Evolutionary conservation across 2,888 invertebrate genomes (phyloP).

Genomic region (Synergus laeviventris): DNA sequence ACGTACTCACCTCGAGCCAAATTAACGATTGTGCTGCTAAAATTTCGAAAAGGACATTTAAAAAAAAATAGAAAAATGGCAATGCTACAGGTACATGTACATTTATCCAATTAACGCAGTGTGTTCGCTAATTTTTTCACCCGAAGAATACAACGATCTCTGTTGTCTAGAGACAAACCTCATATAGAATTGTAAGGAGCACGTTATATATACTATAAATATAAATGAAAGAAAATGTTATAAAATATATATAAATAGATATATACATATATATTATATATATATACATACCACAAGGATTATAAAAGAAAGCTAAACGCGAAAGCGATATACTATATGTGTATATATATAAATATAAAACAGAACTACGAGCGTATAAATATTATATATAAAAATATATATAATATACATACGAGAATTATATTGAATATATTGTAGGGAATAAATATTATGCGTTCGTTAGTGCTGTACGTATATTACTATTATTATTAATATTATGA

Average conservation of each 20-base stretch:
- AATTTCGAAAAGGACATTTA: slow-evolving; percentile 36
- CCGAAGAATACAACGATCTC: slow-evolving; percentile 65
- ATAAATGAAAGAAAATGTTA: slow-evolving; percentile 43
- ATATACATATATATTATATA: slow-evolving; percentile 47
- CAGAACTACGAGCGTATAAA: slow-evolving; percentile 40
- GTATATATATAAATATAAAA: slow-evolving; percentile 47
- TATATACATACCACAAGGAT: slow-evolving; percentile 49
- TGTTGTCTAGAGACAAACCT: slow-evolving; percentile 65
- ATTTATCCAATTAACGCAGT: slow-evolving; percentile 20
- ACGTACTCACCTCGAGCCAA: slow-evolving; percentile 47
- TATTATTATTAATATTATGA: slow-evolving; percentile 45
- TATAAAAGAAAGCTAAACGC: slow-evolving; percentile 50
- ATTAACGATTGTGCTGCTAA: slow-evolving; percentile 45
- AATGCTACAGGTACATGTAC: slow-evolving; percentile 34
- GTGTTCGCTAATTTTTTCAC: slow-evolving; percentile 58
- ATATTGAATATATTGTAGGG: slow-evolving; percentile 61
- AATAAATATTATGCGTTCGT: slow-evolving; percentile 59
- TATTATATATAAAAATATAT: slow-evolving; percentile 50
- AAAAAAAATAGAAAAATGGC: slow-evolving; percentile 41
- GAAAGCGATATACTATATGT: slow-evolving; percentile 48
- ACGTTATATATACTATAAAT: slow-evolving; percentile 47
- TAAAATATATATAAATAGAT: slow-evolving; percentile 48
- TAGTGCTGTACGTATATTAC: slow-evolving; percentile 54
- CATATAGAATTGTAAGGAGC: slow-evolving; percentile 59
- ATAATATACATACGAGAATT: slow-evolving; percentile 48